Evolutionary conservation across 1,140 invertebrate species (phyloP), one percentile per base, ranked within the genome.

Genomic region (Temnothorax longispinosus): DNA sequence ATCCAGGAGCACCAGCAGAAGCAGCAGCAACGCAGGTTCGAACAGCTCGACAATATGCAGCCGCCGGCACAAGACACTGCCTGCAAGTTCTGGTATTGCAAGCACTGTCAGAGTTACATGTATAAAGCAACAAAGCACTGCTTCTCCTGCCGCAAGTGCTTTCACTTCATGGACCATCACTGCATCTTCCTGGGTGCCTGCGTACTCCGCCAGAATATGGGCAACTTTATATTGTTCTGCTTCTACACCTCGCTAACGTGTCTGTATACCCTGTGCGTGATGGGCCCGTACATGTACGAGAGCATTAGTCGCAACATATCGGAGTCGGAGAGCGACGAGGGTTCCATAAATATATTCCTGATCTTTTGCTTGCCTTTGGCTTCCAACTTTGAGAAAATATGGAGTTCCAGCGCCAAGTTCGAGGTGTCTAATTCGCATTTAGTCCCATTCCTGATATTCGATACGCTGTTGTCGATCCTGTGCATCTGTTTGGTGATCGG

Each of bases 121-220:
- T 89, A 86, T 13, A 91, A 88, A 69, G 91, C 93, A 0, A 90
- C 93, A 0, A 88, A 92, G 21, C 93, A 94, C 62, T 94, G 93
- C 32, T 3, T 62, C 8, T 78, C 85, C 8, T 94, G 93, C n/a
- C 88, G 77, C 35, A 93, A 93, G 38, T 94, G 93, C 64, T 94
- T 89, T 44, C 92, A 94, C 56, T 92, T 88, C 85, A 86, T 89
- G 35, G 92, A 93, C 77, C 93, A 94, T 77, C 93, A 94, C 69
- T 94, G 93, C 67, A 93, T 93, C 60, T 93, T 94, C 38, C 71
- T 94, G 27, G 93, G 93, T 65, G 87, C 86, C 32, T 94, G 93
- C 41, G 84, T 94, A 47, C 27, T 93, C 47, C 85, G 88, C 7
- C 89, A 92, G 50, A 94, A 94, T 54, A 93, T 94, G 89, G 93